These are phyloP conservation scores for Hipposideros armiger DNA, from an alignment of 2,113 vertebrate genomes.

Conservation along the genomic window DNA sequence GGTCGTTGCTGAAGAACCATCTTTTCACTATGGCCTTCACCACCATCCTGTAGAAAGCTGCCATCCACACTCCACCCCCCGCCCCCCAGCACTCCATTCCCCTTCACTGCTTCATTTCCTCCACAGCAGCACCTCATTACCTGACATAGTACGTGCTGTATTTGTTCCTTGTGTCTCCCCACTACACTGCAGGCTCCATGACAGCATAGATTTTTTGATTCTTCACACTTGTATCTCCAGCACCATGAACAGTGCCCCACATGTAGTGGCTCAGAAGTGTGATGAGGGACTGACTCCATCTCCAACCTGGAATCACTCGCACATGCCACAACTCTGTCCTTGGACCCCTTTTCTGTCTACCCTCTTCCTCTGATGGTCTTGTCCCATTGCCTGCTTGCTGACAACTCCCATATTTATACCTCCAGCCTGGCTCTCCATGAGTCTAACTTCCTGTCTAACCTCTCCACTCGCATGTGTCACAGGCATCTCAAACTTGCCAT, in stretches of 20 bases:
- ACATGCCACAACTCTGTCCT: background rate
- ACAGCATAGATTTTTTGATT: background rate
- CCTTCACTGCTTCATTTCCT: background rate
- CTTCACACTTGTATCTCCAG: background rate
- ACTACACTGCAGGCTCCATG: fast-evolving
- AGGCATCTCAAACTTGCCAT: background rate
- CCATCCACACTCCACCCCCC: background rate
- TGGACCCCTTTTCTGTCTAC: background rate
- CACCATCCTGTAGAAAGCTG: background rate
- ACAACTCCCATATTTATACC: background rate
- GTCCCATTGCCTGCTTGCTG: background rate
- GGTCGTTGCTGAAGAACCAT: background rate
- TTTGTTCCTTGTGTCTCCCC: background rate
- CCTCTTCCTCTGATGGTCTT: background rate
- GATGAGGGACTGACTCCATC: background rate
- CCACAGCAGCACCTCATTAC: background rate
- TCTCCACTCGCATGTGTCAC: background rate
- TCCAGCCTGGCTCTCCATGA: background rate
- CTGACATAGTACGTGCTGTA: fast-evolving
- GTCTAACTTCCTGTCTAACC: background rate
- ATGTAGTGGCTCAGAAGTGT: background rate
- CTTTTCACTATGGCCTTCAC: background rate
- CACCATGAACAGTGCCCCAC: background rate
- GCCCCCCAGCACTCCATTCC: too few species aligned
- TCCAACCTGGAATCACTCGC: background rate